These are phyloP conservation scores for Amphiprion percula DNA, from an alignment of 2,113 vertebrate genomes.

Conservation along the genomic window DNA sequence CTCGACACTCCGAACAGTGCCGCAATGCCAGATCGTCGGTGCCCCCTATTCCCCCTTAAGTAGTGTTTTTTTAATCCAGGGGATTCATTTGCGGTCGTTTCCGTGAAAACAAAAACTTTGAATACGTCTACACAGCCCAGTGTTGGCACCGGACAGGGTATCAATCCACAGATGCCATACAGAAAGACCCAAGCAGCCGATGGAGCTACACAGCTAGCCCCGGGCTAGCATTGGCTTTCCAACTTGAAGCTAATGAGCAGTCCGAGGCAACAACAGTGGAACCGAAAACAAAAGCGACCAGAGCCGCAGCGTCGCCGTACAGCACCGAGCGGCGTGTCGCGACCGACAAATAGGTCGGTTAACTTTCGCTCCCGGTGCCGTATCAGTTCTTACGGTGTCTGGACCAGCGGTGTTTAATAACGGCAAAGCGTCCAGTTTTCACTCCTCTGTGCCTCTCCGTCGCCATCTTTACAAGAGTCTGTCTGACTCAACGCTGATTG, in stretches of 20 bases:
- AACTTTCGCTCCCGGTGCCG: constrained; percentile 13
- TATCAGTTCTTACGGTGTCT: constrained; percentile 38
- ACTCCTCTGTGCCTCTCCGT: constrained; percentile 60
- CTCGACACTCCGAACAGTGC: constrained; percentile 54
- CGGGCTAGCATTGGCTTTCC: constrained; percentile 57
- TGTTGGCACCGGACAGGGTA: not conserved
- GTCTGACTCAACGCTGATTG: constrained; percentile 72
- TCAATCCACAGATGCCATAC: constrained; percentile 33
- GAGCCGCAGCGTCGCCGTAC: not conserved
- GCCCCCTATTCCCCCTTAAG: constrained; percentile 31
- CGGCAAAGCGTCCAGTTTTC: constrained; percentile 51
- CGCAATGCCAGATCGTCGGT: constrained; percentile 61
- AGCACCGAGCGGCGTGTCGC: not conserved
- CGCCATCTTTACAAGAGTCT: constrained; percentile 84
- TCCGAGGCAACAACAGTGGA: constrained; percentile 33
- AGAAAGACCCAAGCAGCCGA: constrained; percentile 47
- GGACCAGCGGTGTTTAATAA: constrained; percentile 52
- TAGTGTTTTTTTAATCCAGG: constrained; percentile 38
- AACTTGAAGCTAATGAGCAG: constrained; percentile 74
- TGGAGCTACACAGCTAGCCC: constrained; percentile 65
- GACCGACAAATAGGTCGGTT: not conserved
- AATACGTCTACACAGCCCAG: not conserved
- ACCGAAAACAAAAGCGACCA: constrained; percentile 49
- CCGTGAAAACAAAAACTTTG: not conserved
- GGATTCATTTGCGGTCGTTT: constrained; percentile 44